phyloP scores from a whole-genome alignment of 2,113 vertebrate genomes.

The Spea bombifrons region DNA sequence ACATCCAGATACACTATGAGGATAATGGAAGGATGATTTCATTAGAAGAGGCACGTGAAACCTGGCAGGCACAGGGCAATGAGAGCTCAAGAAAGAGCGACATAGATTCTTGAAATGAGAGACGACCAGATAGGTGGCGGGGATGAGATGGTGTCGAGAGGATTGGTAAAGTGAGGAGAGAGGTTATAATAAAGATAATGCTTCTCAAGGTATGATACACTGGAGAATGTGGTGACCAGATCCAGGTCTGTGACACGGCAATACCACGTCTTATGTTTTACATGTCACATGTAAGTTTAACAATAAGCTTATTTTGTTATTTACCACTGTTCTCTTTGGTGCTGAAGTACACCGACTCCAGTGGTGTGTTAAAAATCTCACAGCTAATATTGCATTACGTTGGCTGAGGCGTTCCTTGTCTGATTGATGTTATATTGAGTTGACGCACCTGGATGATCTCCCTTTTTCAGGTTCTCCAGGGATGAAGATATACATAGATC shows the following conservation, averaged over 20 bases:
- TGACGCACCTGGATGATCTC: not conserved
- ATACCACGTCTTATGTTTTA: constrained; percentile 16
- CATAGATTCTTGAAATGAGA: constrained; percentile 25
- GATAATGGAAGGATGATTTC: constrained; percentile 43
- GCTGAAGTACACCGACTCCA: too few relatives aligned
- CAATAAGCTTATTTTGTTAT: too few relatives aligned
- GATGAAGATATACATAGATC: constrained; percentile 99
- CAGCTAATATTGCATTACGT: too few relatives aligned
- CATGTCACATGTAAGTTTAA: too few relatives aligned
- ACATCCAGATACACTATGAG: constrained; percentile 26
- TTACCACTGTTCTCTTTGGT: too few relatives aligned
- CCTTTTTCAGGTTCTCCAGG: constrained; percentile 82
- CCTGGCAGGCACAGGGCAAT: not conserved
- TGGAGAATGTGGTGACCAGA: not conserved
- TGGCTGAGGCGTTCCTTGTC: too few relatives aligned
- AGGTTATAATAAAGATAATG: constrained; percentile 28
- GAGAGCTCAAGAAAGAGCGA: constrained; percentile 20
- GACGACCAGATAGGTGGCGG: not conserved
- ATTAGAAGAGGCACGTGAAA: constrained; percentile 38
- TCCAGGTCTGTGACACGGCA: not conserved
- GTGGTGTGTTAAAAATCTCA: too few relatives aligned
- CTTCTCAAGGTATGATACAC: constrained; percentile 33
- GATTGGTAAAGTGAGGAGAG: constrained; percentile 24
- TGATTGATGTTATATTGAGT: not conserved
- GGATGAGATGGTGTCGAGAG: constrained; percentile 20